Evolutionary conservation across 2,797 vertebrate genomes (phyloP).

Genomic region (Bovichtus diacanthus): DNA sequence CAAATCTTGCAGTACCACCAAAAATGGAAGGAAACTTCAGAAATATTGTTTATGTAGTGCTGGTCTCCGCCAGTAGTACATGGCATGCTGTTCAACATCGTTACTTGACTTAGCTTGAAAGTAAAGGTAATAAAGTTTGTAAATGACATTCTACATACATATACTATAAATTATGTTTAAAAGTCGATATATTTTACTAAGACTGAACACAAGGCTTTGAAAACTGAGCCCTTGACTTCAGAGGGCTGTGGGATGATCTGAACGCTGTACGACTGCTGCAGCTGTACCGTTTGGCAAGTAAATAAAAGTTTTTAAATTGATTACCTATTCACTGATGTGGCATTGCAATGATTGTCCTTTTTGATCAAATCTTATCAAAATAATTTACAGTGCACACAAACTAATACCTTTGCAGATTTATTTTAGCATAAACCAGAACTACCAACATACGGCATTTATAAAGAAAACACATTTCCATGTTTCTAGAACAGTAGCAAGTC

Average conservation of each 20-base stretch:
- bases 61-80: conserved; percentile 34
- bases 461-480: conserved; percentile 40
- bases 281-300: conserved; percentile 81
- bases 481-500: background rate
- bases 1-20: conserved; percentile 25
- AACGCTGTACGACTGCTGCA: conserved; percentile 81
- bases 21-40: conserved; percentile 26
- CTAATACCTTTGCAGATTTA: conserved; percentile 43
- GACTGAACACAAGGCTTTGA: conserved; percentile 67
- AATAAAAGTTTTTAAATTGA: conserved; percentile 76
- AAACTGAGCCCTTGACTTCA: conserved; percentile 60
- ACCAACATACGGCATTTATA: conserved; percentile 1
- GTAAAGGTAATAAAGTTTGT: conserved; percentile 30
- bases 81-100: conserved; percentile 18
- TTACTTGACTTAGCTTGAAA: conserved; percentile 25
- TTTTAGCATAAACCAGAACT: conserved; percentile 21
- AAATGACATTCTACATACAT: conserved; percentile 36
- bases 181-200: conserved; percentile 78
- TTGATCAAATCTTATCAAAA: background rate
- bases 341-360: background rate
- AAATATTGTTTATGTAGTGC: conserved; percentile 25
- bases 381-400: too few species aligned
- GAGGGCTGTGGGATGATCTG: too few species aligned
- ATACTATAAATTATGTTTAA: conserved; percentile 67
- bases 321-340: conserved; percentile 10